These are phyloP conservation scores for Steromphala cineraria DNA, from an alignment of 2,888 invertebrate species.

Conservation along the genomic window DNA sequence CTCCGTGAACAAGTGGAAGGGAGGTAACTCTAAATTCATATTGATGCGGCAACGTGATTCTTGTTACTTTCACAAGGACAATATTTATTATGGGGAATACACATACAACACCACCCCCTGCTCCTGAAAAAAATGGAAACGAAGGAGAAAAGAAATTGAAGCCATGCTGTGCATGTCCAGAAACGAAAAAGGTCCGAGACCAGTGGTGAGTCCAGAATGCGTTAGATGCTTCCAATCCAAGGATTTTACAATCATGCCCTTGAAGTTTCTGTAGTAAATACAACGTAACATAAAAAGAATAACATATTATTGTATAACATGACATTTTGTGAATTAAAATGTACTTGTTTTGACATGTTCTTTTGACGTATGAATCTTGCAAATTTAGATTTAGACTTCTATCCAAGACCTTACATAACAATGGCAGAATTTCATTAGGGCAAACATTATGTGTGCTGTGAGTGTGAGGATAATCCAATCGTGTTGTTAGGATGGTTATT, in stretches of 20 bases:
- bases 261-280: background rate
- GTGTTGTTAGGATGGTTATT: too few species aligned
- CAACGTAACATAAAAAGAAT: too few species aligned
- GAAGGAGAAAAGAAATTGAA: conserved; percentile 82
- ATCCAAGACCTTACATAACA: too few species aligned
- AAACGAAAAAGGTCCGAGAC: conserved; percentile 92
- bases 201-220: conserved; percentile 83
- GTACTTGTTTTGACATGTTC: background rate
- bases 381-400: too few species aligned
- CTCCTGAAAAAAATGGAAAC: background rate
- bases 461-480: too few species aligned
- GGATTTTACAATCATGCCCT: background rate
- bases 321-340: background rate
- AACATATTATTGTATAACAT: too few species aligned
- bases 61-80: too few species aligned
- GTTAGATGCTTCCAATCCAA: too few species aligned
- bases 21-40: conserved; percentile 16
- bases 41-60: conserved; percentile 3
- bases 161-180: conserved; percentile 97
- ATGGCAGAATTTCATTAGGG: too few species aligned
- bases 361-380: background rate
- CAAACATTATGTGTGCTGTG: too few species aligned
- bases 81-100: background rate
- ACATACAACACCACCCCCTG: too few species aligned
- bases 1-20: background rate